These are phyloP conservation scores for Drosophila grimshawi DNA, from an alignment of 1,140 invertebrate species.

Conservation along the genomic window DNA sequence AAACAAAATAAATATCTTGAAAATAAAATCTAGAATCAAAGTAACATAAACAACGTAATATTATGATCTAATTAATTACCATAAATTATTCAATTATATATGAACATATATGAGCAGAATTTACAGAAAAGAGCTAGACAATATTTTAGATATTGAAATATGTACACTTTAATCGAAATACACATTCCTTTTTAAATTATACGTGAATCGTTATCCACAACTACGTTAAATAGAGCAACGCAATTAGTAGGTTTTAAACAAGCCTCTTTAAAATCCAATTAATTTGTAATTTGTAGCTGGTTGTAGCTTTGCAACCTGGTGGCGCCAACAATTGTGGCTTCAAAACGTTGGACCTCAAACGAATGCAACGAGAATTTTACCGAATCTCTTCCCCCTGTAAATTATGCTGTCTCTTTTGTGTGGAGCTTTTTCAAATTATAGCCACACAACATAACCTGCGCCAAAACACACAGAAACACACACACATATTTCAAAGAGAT, in stretches of 20 bases:
- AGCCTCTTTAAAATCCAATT: conserved; percentile 32
- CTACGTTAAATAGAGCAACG: neutral
- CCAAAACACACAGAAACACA: conserved; percentile 6
- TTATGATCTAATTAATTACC: too few species aligned
- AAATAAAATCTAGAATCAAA: neutral
- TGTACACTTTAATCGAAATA: too few species aligned
- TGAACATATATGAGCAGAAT: neutral
- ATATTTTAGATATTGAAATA: neutral
- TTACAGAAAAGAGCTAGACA: neutral
- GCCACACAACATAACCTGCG: conserved; percentile 16
- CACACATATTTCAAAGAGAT: neutral
- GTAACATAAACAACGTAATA: too few species aligned
- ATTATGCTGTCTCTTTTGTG: conserved; percentile 26
- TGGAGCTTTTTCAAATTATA: conserved; percentile 25
- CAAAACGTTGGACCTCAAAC: conserved; percentile 26
- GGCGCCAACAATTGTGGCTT: conserved; percentile 8
- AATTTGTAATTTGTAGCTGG: conserved; percentile 33
- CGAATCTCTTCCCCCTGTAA: conserved; percentile 2
- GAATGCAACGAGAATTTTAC: conserved; percentile 42
- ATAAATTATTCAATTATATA: too few species aligned
- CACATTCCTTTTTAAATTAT: too few species aligned
- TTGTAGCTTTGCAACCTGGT: neutral
- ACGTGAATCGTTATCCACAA: too few species aligned
- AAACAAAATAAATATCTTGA: neutral
- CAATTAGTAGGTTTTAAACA: conserved; percentile 1